Evolutionary conservation across 2,113 vertebrate species (phyloP), one percentile per base, ranked within the genome.

Genomic region (Microcebus ravelobensis): DNA sequence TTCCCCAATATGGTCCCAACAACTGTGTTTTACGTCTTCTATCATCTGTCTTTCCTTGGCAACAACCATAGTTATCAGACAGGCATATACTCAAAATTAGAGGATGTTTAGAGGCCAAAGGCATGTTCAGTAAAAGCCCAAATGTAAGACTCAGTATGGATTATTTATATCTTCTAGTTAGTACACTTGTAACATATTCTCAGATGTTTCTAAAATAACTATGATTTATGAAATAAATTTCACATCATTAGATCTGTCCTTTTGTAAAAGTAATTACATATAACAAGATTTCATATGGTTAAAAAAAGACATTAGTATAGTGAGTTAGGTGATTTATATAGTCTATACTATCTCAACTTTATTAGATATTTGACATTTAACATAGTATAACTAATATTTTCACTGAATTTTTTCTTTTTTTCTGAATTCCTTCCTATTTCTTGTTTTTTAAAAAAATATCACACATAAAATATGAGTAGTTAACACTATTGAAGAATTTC

Each of bases 341-440:
- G 18, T 79, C 31, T n/a, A 45, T 67, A 52, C 15, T 42, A 73
- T 55, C 0, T 67, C 50, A 86, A 65, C 6, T 80, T 80, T 48
- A 52, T 79, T 79, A 76, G 57, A 45, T 68, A 89, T 2, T 3
- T 88, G 29, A 6, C 81, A 63, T 71, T 74, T 90, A 76, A 81
- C 6, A 52, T 74, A 73, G 8, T 63, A 42, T n/a, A 31, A 12
- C 17, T 77, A 48, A 36, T 65, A 31, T 89, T 86, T 61, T 73
- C 10, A 85, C 18, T 34, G 48, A 59, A 21, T 73, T 96, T 20
- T 73, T 83, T n/a, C 12, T 50, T 87, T 87, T 94, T 65, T 79
- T 21, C 86, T 82, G 31, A 87, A 87, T 95, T 48, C 59, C 12
- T 80, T 71, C 13, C 67, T 86, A 39, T 86, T 96, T 92, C 87